Evolutionary conservation across 2,113 vertebrate genomes (phyloP).

Genomic region (Struthidea cinerea): DNA sequence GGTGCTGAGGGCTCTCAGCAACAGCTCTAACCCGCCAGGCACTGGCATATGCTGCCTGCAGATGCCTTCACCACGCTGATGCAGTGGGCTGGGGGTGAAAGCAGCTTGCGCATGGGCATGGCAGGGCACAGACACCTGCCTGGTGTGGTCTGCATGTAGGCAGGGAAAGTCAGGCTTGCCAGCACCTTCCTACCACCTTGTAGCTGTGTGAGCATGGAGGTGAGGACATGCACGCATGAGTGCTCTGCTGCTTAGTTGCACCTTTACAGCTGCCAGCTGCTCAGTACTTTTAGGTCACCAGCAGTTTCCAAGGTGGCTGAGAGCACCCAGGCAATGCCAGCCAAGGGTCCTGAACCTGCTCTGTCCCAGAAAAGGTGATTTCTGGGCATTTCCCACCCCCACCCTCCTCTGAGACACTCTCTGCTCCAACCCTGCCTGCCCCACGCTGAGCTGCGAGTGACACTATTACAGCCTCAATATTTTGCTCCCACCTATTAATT

Average conservation of each 20-base stretch:
- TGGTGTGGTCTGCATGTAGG: not conserved
- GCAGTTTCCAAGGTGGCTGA: not conserved
- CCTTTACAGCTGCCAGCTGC: not conserved
- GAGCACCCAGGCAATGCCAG: not conserved
- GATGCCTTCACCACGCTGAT: not conserved
- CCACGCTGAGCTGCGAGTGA: fast-evolving
- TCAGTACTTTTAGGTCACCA: not conserved
- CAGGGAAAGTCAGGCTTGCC: not conserved
- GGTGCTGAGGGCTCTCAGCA: not conserved
- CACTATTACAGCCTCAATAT: not conserved
- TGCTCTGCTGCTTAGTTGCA: not conserved
- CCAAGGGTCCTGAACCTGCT: not conserved
- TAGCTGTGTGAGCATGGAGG: not conserved
- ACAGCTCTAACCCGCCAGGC: fast-evolving
- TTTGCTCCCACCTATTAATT: not conserved
- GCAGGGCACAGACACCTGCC: not conserved
- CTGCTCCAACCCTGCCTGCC: not conserved
- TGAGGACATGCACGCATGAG: fast-evolving
- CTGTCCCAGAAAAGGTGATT: not conserved
- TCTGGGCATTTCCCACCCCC: not conserved
- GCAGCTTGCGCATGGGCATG: not conserved
- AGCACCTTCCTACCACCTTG: no score
- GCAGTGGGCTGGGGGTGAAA: not conserved
- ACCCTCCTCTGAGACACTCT: not conserved
- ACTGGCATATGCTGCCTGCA: not conserved